phyloP scores from a whole-genome alignment of 2,797 vertebrate species.

The Synanceia verrucosa region DNA sequence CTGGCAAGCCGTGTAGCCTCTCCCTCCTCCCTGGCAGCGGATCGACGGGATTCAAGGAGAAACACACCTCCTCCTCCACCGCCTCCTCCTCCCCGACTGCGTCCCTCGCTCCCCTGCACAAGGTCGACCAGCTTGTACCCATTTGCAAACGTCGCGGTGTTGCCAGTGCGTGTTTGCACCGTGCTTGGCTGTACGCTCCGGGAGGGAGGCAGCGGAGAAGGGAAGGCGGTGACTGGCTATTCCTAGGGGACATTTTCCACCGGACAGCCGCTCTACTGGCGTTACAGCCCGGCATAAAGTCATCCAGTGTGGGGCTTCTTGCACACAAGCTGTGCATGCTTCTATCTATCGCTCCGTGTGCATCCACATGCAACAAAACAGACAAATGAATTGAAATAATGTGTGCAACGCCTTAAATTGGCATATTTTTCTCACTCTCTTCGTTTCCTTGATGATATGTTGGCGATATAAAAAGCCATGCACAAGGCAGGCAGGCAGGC shows the following conservation, averaged over 20 bases:
- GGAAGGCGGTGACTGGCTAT: slow-evolving; percentile 44
- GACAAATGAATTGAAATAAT: slow-evolving; percentile 8
- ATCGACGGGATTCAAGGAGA: slow-evolving; percentile 71
- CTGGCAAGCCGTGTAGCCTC: slow-evolving; percentile 46
- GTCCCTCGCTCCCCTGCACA: slow-evolving; percentile 71
- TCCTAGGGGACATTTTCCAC: slow-evolving; percentile 68
- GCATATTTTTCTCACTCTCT: neutral
- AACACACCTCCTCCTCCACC: slow-evolving; percentile 3
- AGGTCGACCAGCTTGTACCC: slow-evolving; percentile 76
- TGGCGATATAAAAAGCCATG: slow-evolving; percentile 42
- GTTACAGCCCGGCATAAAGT: slow-evolving; percentile 53
- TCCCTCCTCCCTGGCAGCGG: slow-evolving; percentile 49
- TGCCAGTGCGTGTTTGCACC: slow-evolving; percentile 53
- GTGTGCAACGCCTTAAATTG: neutral
- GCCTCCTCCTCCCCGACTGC: slow-evolving; percentile 41
- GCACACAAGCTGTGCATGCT: slow-evolving; percentile 23
- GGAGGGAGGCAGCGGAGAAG: slow-evolving; percentile 10
- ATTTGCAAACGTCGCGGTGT: slow-evolving; percentile 61
- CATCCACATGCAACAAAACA: slow-evolving; percentile 48
- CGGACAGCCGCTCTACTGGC: slow-evolving; percentile 62
- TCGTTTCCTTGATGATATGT: slow-evolving; percentile 27
- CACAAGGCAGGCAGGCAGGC: slow-evolving; percentile 57
- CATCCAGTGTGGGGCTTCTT: slow-evolving; percentile 47
- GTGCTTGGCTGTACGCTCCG: slow-evolving; percentile 35
- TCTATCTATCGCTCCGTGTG: neutral